Evolutionary conservation across 2,888 invertebrate species (phyloP).

Genomic region (Mesorhabditis sp.): DNA sequence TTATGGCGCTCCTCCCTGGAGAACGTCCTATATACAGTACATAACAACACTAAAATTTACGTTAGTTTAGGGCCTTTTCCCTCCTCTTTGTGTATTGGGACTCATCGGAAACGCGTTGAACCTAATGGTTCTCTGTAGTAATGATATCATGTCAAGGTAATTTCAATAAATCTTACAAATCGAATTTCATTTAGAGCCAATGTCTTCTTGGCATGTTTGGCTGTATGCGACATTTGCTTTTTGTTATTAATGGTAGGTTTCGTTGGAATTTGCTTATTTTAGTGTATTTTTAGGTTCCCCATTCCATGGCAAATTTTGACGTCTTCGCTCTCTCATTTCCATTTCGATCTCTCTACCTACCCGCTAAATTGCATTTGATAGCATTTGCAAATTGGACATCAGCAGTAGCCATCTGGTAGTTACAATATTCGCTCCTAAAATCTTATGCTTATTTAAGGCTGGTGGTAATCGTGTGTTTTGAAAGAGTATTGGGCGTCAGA

Average conservation of each 20-base stretch:
- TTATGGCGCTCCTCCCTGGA: constrained; percentile 41
- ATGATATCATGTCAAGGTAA: constrained; percentile 47
- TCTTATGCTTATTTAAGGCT: constrained; percentile 33
- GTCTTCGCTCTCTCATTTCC: constrained; percentile 34
- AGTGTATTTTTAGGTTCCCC: constrained; percentile 28
- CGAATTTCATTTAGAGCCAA: constrained; percentile 40
- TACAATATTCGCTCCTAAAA: background rate
- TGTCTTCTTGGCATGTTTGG: constrained; percentile 48
- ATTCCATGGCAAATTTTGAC: constrained; percentile 52
- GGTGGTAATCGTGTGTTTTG: constrained; percentile 48
- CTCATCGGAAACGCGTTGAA: constrained; percentile 45
- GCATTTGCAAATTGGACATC: constrained; percentile 53
- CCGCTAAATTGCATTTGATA: constrained; percentile 44
- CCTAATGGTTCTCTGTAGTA: constrained; percentile 40
- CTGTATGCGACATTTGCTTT: constrained; percentile 52
- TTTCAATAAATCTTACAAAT: background rate
- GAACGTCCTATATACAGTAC: constrained; percentile 36
- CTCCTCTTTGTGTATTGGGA: constrained; percentile 41
- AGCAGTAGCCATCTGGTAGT: constrained; percentile 49
- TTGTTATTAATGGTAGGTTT: constrained; percentile 39
- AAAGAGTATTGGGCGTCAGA: constrained; percentile 49
- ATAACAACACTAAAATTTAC: background rate
- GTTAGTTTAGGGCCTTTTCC: constrained; percentile 20
- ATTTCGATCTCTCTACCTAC: constrained; percentile 47
- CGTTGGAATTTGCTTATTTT: too few species aligned